These are phyloP conservation scores for Schizopygopsis malacanthus DNA, from an alignment of 2,797 vertebrate species.

Conservation along the genomic window DNA sequence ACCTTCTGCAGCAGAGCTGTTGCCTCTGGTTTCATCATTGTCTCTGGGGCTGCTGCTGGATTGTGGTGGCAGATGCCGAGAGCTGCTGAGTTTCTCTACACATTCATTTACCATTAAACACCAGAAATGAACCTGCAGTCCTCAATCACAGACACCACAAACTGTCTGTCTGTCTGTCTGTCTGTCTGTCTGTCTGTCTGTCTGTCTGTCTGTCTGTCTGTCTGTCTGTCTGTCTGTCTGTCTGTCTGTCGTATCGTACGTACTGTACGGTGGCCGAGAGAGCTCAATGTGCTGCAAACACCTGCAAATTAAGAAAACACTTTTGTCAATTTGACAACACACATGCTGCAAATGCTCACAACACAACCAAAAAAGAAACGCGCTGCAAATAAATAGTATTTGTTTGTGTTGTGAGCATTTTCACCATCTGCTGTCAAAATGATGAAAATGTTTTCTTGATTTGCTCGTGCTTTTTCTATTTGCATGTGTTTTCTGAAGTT, in stretches of 20 bases:
- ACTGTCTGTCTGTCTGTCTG: background rate
- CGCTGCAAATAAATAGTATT: too few relatives aligned
- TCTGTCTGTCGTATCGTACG: background rate
- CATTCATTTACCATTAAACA: background rate
- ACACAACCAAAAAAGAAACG: too few relatives aligned
- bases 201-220: background rate
- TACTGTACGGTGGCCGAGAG: too few relatives aligned
- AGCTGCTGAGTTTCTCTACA: background rate
- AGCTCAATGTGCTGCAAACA: too few relatives aligned
- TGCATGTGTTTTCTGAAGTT: too few relatives aligned
- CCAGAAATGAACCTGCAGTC: background rate
- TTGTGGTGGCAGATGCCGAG: background rate
- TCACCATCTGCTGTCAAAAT: too few relatives aligned
- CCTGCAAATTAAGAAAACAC: too few relatives aligned
- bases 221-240: background rate
- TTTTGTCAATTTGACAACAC: too few relatives aligned
- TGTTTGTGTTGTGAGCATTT: too few relatives aligned
- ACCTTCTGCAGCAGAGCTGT: slow-evolving; percentile 20
- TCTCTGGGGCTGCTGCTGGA: slow-evolving; percentile 16
- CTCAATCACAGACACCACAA: background rate
- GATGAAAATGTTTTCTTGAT: too few relatives aligned
- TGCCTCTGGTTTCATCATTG: slow-evolving; percentile 62
- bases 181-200: fast-evolving
- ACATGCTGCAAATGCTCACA: too few relatives aligned
- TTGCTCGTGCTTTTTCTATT: too few relatives aligned